phyloP scores from a whole-genome alignment of 2,888 invertebrate genomes.

The Caenorhabditis sp. region DNA sequence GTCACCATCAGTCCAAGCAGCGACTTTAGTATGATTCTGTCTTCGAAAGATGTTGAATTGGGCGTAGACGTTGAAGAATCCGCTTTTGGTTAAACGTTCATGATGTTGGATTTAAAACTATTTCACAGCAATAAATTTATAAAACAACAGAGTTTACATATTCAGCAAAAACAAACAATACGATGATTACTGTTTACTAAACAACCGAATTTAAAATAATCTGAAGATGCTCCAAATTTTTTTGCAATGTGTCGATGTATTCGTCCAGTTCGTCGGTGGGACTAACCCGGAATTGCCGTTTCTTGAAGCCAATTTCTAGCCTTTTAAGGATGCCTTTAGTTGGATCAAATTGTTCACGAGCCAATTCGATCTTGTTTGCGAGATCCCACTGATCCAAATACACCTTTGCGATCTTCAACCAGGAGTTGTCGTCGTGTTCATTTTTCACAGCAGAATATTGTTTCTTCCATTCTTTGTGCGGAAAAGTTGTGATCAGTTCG shows the following conservation, averaged over 20 bases:
- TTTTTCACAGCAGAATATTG: conserved; percentile 7
- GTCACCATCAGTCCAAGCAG: conserved; percentile 17
- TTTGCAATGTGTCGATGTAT: conserved; percentile 20
- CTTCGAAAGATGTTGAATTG: conserved; percentile 36
- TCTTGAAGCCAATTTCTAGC: conserved; percentile 24
- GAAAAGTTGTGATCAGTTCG: conserved; percentile 16
- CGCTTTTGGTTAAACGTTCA: conserved; percentile 33
- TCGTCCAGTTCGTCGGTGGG: conserved; percentile 27
- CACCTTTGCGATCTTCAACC: conserved; percentile 33
- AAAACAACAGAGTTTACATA: too few species aligned
- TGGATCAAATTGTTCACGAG: conserved; percentile 34
- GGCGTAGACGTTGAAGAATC: conserved; percentile 36
- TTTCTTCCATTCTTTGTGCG: conserved; percentile 7
- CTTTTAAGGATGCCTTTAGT: conserved; percentile 1
- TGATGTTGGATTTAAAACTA: conserved; percentile 37
- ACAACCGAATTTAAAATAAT: conserved; percentile 29
- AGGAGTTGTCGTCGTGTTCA: conserved; percentile 29
- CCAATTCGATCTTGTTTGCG: conserved; percentile 26
- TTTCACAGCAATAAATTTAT: too few species aligned
- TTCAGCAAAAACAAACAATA: too few species aligned
- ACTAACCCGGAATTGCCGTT: conserved; percentile 6
- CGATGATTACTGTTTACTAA: conserved; percentile 8
- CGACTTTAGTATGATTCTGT: conserved; percentile 40
- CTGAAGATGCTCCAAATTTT: conserved; percentile 16
- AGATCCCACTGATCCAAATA: conserved; percentile 41